Percentiles rank a stretch among this genome's conserved stretches.
Evolutionary conservation across 2,113 vertebrate genomes (phyloP).

Genomic region (Protobothrops mucrosquamatus): DNA sequence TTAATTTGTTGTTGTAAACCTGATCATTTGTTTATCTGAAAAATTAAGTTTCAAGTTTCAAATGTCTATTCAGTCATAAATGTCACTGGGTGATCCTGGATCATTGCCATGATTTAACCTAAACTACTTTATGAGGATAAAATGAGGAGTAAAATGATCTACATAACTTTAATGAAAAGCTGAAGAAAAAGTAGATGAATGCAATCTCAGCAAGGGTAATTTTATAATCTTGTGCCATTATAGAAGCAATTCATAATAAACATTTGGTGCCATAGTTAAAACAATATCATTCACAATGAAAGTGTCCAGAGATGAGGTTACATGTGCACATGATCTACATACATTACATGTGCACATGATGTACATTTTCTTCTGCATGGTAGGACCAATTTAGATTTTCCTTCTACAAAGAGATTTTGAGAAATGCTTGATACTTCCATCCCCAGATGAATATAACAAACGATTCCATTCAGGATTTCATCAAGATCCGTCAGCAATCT

Average conservation of each 20-base stretch:
- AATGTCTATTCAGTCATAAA: background rate
- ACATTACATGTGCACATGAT: background rate
- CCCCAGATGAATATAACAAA: background rate
- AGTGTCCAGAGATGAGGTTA: background rate
- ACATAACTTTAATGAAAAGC: background rate
- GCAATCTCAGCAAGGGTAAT: background rate
- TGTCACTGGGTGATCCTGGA: background rate
- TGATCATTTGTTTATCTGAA: background rate
- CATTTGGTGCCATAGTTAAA: background rate
- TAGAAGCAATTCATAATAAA: too few relatives aligned
- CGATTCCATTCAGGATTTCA: slow-evolving; percentile 39
- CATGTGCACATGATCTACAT: background rate
- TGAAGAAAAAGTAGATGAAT: background rate
- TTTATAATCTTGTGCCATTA: background rate
- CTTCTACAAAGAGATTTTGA: background rate
- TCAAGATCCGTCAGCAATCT: slow-evolving; percentile 29
- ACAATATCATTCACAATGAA: background rate
- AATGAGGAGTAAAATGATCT: too few relatives aligned
- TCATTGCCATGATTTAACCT: background rate
- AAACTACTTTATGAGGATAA: background rate
- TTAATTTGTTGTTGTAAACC: background rate
- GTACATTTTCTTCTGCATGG: background rate
- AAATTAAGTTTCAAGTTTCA: background rate
- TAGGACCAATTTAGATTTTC: background rate
- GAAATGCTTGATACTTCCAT: background rate